Evolutionary conservation across 2,888 invertebrate genomes (phyloP), one percentile per base, ranked within the genome.

Genomic region (Tribolium freemani): DNA sequence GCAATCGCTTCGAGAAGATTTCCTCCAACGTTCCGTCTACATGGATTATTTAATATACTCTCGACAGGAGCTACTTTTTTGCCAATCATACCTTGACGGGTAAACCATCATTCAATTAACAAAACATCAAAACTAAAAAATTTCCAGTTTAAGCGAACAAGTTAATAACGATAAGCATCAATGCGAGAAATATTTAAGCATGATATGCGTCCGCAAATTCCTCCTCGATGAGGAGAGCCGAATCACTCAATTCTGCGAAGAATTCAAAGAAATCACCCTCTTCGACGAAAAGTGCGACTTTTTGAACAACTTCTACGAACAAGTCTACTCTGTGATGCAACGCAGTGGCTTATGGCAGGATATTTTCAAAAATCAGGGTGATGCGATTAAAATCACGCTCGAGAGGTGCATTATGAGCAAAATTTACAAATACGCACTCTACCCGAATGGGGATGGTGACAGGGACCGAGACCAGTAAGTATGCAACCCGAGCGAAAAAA

Each of bases 371-470:
- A 88, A 89, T 75, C 93, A 96, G 82, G 84, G 95, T 44, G 92
- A 93, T 73, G 90, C 93, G 80, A 95, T 94, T 0, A 92, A 93
- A 81, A 88, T 92, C 71, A 94, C 96, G 3, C 92, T 99, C 75
- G 98, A 99, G 85, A 90, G 97, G 54, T 93, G 93, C n/a, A 91
- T 98, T 5, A 94, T 98, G 90, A 94, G 95, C 60, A 90, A 94
- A 26, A 93, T 99, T 66, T 99, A 99, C 87, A 91, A 93, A 46
- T 93, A 95, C 83, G 97, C 98, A 56, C 90, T 99, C 86, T 98
- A 97, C 88, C 99, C 99, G 4, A 98, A 99, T 85, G 97, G 96
- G 2, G 99, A 99, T 85, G 97, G 96, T 0, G 99, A 99, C 87
- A 90, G 96, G 75, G 92, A 94, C 20, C 88, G 98, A 73, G 99